These are phyloP conservation scores for Ispidina lecontei DNA, from an alignment of 2,797 vertebrate genomes.

Conservation along the genomic window DNA sequence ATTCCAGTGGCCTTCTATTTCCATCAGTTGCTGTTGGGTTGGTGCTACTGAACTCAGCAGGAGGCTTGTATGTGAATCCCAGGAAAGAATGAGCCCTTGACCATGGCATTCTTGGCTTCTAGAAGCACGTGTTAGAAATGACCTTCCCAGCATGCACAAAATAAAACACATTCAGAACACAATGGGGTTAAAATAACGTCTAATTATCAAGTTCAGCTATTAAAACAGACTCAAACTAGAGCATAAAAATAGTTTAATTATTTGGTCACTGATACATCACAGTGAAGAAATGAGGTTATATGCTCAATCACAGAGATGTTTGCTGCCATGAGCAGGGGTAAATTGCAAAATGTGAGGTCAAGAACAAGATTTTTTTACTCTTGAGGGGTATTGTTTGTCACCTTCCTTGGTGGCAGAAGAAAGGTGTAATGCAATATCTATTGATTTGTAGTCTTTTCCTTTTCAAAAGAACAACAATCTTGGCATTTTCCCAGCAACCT, in stretches of 20 bases:
- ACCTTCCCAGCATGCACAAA: not conserved
- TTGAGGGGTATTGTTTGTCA: not conserved
- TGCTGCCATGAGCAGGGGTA: not conserved
- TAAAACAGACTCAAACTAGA: not conserved
- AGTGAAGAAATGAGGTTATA: not conserved
- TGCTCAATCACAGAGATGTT: not conserved
- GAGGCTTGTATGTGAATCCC: not conserved
- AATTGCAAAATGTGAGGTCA: not conserved
- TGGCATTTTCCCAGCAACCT: conserved; percentile 19
- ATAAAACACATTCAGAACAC: not conserved
- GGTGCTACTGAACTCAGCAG: not conserved
- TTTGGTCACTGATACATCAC: not conserved
- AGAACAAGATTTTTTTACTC: not conserved
- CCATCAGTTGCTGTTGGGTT: not conserved
- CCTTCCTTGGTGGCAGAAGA: not conserved
- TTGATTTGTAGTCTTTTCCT: conserved; percentile 30
- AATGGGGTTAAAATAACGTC: not conserved
- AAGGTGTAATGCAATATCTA: conserved; percentile 10
- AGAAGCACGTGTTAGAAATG: not conserved
- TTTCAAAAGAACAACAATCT: conserved; percentile 27
- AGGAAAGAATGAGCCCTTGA: not conserved
- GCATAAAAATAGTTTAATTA: not conserved
- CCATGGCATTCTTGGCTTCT: not conserved
- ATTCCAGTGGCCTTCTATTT: not conserved
- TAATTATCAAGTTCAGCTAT: not conserved